phyloP scores from a whole-genome alignment of 2,888 invertebrate genomes.

The Gastrophysa polygoni region DNA sequence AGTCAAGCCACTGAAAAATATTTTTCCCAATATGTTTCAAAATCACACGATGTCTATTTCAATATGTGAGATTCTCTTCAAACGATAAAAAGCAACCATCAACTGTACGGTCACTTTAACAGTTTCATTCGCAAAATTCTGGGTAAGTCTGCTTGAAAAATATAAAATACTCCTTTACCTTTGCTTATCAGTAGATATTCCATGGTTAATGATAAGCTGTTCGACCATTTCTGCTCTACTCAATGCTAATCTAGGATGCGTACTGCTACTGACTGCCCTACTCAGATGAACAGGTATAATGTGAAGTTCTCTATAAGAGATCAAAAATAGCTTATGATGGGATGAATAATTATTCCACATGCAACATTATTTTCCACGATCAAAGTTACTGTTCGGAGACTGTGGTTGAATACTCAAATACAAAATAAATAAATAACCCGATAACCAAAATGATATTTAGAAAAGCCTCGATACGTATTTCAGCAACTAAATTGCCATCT shows the following conservation, averaged over 20 bases:
- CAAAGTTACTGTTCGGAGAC: no score
- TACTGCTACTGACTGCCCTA: constrained; percentile 81
- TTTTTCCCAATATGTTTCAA: no score
- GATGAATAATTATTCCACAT: background rate
- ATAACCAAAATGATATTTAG: no score
- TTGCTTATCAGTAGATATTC: constrained; percentile 85
- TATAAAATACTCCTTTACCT: constrained; percentile 66
- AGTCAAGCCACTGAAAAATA: constrained; percentile 84
- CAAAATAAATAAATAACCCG: no score
- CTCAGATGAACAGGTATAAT: constrained; percentile 84
- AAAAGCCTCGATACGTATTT: no score
- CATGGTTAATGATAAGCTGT: constrained; percentile 81
- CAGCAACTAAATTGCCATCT: no score
- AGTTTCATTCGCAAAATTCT: no score
- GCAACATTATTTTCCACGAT: background rate
- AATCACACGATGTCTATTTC: background rate
- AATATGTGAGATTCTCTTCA: no score
- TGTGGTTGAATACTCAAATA: no score
- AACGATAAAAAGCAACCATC: no score
- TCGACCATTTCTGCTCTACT: constrained; percentile 89
- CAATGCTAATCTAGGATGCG: constrained; percentile 84
- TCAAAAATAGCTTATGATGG: background rate
- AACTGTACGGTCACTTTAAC: no score
- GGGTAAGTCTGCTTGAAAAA: no score
- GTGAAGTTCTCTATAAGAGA: constrained; percentile 70